These are phyloP conservation scores for Bergia sp. DNA, from an alignment of 92 coral and sea anemone species.

Conservation along the genomic window DNA sequence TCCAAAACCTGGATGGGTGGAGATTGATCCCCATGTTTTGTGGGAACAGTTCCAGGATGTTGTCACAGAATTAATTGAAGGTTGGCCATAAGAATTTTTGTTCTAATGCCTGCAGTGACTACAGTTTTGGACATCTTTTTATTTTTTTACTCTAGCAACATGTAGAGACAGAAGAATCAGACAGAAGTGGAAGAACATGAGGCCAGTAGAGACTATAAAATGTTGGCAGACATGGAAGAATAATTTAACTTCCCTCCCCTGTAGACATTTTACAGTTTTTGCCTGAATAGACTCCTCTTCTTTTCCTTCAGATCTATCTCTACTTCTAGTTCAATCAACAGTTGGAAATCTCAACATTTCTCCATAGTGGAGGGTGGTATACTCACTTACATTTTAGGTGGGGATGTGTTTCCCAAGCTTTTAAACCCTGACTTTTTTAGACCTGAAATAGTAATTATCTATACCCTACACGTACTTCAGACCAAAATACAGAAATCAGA, in stretches of 20 bases:
- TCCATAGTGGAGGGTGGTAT: too few species aligned
- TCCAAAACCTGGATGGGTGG: slow-evolving; percentile 95
- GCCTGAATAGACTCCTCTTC: not conserved
- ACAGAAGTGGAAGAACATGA: not conserved
- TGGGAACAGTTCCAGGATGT: slow-evolving; percentile 99
- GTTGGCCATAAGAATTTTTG: slow-evolving; percentile 45
- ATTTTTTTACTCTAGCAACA: not conserved
- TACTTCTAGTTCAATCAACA: too few species aligned
- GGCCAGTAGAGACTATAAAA: too few species aligned
- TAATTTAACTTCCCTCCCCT: too few species aligned
- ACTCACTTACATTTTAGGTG: too few species aligned
- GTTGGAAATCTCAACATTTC: too few species aligned
- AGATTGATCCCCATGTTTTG: slow-evolving; percentile 84
- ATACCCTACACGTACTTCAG: too few species aligned
- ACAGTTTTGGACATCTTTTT: not conserved
- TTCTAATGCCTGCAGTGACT: not conserved
- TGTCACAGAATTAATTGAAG: slow-evolving; percentile 93
- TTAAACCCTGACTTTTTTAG: too few species aligned
- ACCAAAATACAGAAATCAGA: too few species aligned
- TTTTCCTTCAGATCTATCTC: not conserved
- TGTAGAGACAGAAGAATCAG: not conserved
- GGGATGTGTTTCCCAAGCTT: too few species aligned
- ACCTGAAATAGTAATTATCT: too few species aligned
- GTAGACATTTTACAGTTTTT: too few species aligned
- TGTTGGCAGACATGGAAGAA: not conserved